phyloP scores from a whole-genome alignment of 2,797 vertebrate genomes.

The Bryconaethiops microstoma region DNA sequence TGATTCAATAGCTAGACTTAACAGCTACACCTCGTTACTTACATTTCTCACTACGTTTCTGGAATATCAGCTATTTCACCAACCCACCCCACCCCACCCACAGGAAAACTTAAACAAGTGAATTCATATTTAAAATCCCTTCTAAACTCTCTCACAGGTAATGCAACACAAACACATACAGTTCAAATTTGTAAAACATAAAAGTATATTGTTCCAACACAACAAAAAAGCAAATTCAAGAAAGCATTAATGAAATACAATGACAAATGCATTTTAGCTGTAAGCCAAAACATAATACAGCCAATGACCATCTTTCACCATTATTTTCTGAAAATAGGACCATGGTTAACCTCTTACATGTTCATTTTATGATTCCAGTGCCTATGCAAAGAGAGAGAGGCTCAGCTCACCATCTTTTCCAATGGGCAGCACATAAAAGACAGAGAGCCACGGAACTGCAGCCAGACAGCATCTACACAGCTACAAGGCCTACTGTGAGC shows the following conservation, averaged over 20 bases:
- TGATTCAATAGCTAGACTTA: conserved; percentile 1
- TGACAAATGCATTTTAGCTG: conserved; percentile 1
- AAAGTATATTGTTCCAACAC: not conserved
- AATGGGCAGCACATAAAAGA: conserved; percentile 30
- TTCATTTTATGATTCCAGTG: conserved; percentile 44
- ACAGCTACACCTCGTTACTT: not conserved
- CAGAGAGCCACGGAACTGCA: conserved; percentile 44
- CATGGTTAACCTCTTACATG: conserved; percentile 16
- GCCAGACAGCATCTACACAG: conserved; percentile 36
- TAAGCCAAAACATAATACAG: conserved; percentile 25
- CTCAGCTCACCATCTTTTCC: conserved; percentile 39
- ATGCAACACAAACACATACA: conserved; percentile 13
- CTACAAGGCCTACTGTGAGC: conserved; percentile 43
- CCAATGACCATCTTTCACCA: conserved; percentile 30
- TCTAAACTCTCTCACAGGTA: conserved; percentile 6
- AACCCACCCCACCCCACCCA: not conserved
- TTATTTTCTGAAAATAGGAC: conserved; percentile 26
- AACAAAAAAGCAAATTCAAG: conserved; percentile 8
- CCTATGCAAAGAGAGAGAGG: conserved; percentile 27
- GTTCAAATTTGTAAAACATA: conserved; percentile 28
- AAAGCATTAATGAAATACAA: conserved; percentile 28
- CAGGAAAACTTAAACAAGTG: not conserved
- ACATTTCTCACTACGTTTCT: not conserved
- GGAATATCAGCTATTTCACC: not conserved
- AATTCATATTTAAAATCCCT: not conserved